Conservation (phyloP, 2,888 invertebrate genomes). For the Calameuta filiformis region DNA sequence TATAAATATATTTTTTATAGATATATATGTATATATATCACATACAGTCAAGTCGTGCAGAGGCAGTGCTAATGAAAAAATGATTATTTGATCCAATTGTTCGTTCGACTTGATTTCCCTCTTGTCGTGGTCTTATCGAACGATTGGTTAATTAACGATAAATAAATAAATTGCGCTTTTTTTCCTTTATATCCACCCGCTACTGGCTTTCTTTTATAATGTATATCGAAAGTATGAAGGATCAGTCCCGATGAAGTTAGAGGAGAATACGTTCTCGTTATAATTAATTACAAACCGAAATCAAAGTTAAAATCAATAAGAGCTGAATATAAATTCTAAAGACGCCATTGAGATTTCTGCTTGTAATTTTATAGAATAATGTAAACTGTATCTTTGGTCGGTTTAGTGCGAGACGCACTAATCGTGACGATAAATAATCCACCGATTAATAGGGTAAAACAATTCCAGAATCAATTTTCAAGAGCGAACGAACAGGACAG, state of each 20-base stretch:
- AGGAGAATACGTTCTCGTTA: not conserved
- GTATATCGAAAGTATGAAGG: not conserved
- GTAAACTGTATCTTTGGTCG: not conserved
- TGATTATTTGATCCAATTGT: conserved; percentile 9
- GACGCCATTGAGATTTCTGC: not conserved
- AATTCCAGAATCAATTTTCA: not conserved
- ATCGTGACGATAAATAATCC: not conserved
- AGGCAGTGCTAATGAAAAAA: conserved; percentile 44
- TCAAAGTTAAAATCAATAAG: not conserved
- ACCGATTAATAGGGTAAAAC: not conserved
- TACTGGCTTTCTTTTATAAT: not conserved
- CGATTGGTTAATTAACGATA: not conserved
- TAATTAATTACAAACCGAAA: not conserved
- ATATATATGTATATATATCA: conserved; percentile 32
- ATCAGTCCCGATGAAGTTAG: not conserved
- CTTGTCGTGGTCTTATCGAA: not conserved
- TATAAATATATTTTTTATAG: not conserved
- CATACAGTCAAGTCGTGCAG: conserved; percentile 38
- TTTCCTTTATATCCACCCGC: not conserved
- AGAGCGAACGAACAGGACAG: not conserved
- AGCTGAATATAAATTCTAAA: not conserved
- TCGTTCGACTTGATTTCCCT: not conserved
- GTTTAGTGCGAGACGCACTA: not conserved
- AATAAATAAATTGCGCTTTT: not conserved
- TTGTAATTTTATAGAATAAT: not conserved